phyloP scores from a whole-genome alignment of 2,797 vertebrate genomes.

The Alectoris magna region DNA sequence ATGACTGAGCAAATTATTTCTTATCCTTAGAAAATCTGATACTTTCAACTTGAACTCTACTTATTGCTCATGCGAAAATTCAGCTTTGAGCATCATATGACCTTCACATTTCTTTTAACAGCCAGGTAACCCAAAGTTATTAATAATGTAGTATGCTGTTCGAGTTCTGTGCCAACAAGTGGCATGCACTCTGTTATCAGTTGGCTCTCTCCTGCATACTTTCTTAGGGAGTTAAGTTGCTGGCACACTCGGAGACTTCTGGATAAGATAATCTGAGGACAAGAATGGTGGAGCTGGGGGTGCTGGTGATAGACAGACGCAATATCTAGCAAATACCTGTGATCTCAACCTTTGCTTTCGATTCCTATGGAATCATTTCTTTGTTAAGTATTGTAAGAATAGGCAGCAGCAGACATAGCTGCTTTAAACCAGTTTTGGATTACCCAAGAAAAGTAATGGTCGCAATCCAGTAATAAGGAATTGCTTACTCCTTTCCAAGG shows the following conservation, averaged over 20 bases:
- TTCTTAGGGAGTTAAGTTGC: neutral
- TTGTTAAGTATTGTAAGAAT: neutral
- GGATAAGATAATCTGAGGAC: neutral
- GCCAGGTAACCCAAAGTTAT: neutral
- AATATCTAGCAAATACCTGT: neutral
- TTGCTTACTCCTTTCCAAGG: no score
- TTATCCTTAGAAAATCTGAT: neutral
- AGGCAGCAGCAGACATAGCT: no score
- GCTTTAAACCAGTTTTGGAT: no score
- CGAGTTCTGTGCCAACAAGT: neutral
- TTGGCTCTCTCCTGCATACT: constrained; percentile 27
- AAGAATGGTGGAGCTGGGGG: neutral
- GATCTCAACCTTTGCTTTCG: neutral
- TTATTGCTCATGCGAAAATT: neutral
- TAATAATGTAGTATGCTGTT: neutral
- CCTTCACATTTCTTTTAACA: neutral
- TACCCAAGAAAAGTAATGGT: no score
- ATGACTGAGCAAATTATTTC: neutral
- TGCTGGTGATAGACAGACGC: neutral
- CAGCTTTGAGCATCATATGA: neutral
- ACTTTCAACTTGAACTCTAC: neutral
- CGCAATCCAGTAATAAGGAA: no score
- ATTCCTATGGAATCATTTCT: neutral
- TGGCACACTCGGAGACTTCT: constrained; percentile 28
- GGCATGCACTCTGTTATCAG: constrained; percentile 14